phyloP scores from a whole-genome alignment of 2,888 invertebrate species.

The Carterocephalus palaemon region DNA sequence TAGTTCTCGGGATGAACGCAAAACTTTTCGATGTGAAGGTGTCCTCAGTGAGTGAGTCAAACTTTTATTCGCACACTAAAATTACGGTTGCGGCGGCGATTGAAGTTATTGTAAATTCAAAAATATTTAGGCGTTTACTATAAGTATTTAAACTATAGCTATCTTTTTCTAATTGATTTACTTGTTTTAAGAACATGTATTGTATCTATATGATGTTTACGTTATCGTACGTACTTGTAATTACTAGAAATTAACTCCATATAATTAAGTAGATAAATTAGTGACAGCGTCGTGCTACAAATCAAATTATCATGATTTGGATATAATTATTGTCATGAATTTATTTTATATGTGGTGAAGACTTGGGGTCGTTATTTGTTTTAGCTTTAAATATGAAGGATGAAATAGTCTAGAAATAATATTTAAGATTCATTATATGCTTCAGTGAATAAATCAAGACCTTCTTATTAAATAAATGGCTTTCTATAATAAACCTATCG shows the following conservation, averaged over 20 bases:
- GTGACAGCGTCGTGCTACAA: constrained; percentile 3
- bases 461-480: too few relatives aligned
- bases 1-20: too few relatives aligned
- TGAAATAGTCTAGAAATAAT: too few relatives aligned
- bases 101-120: constrained; percentile 24
- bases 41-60: constrained; percentile 5
- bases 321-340: too few relatives aligned
- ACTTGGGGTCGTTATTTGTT: too few relatives aligned
- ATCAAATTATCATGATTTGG: constrained; percentile 9
- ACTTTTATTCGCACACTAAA: neutral
- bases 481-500: too few relatives aligned
- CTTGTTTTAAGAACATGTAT: constrained; percentile 14
- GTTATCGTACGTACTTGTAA: constrained; percentile 20
- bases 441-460: too few relatives aligned
- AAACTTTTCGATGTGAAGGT: constrained; percentile 1
- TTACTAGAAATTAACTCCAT: constrained; percentile 12
- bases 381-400: too few relatives aligned
- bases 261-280: constrained; percentile 19
- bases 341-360: too few relatives aligned
- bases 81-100: neutral
- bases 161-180: constrained; percentile 15
- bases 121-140: constrained; percentile 4
- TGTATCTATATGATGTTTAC: constrained; percentile 29
- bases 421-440: too few relatives aligned
- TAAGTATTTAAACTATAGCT: constrained; percentile 9